Conservation (phyloP, 2,113 vertebrate genomes). For the Steatornis caripensis region DNA sequence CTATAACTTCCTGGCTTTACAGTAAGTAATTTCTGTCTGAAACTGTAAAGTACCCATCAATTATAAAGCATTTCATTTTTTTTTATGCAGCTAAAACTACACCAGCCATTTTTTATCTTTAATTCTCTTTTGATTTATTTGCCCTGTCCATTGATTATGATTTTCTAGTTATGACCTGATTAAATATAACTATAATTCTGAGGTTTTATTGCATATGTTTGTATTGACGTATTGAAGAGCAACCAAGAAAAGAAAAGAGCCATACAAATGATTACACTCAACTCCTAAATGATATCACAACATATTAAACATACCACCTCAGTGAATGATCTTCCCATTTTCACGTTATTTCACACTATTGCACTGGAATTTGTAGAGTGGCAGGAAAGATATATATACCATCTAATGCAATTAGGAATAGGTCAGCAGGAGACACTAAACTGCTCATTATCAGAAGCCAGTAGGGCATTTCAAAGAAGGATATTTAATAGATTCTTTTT, state of each 20-base stretch:
- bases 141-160: not conserved
- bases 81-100: not conserved
- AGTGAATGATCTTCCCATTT: not conserved
- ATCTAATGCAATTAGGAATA: not conserved
- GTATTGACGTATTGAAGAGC: not conserved
- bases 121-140: not conserved
- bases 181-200: not conserved
- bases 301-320: not conserved
- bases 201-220: not conserved
- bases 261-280: not conserved
- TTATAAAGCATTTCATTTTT: not conserved
- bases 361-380: not conserved
- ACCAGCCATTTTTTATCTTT: not conserved
- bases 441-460: not conserved
- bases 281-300: not conserved
- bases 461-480: not conserved
- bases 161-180: not conserved
- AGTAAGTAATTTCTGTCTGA: not conserved
- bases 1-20: not conserved
- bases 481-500: not conserved
- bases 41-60: fast-evolving
- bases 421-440: not conserved
- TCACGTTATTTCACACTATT: not conserved
- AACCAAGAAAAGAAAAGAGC: not conserved
- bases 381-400: not conserved